phyloP scores from a whole-genome alignment of 2,113 vertebrate species.

The Tragelaphus buxtoni region DNA sequence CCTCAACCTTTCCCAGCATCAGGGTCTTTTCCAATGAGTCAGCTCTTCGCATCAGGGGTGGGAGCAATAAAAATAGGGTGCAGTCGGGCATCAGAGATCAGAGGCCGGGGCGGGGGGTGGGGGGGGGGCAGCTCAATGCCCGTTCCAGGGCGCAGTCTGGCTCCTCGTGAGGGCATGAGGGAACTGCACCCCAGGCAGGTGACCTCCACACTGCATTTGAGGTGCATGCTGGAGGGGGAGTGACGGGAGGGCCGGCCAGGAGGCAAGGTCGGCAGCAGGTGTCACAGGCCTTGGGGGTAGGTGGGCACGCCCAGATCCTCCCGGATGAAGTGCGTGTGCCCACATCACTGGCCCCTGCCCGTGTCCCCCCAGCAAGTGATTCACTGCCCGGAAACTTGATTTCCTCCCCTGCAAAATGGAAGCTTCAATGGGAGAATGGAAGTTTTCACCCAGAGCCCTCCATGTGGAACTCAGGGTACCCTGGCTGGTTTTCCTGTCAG shows the following conservation, averaged over 20 bases:
- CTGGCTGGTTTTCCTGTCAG: not conserved
- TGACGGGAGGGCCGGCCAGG: fast-evolving
- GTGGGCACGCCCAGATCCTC: not conserved
- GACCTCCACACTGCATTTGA: not conserved
- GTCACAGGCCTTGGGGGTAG: not conserved
- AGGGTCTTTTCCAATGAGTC: not conserved
- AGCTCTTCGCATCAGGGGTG: not conserved
- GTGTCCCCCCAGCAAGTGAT: not conserved
- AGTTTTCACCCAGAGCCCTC: not conserved
- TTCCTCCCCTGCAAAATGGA: not conserved
- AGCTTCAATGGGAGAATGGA: not conserved
- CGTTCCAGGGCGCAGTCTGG: too few relatives aligned
- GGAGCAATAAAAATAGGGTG: not conserved
- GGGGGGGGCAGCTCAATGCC: too few relatives aligned
- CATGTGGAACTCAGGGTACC: not conserved
- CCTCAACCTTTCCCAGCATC: not conserved
- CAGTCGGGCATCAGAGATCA: not conserved
- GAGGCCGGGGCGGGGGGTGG: not conserved
- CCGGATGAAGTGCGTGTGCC: not conserved
- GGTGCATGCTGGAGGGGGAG: not conserved
- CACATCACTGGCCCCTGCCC: not conserved
- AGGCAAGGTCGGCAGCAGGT: not conserved
- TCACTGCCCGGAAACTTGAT: not conserved
- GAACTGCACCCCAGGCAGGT: not conserved
- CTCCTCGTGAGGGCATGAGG: not conserved